Evolutionary conservation across 92 coral and sea anemone species (phyloP).

Genomic region (Zoanthus sansibaricus): DNA sequence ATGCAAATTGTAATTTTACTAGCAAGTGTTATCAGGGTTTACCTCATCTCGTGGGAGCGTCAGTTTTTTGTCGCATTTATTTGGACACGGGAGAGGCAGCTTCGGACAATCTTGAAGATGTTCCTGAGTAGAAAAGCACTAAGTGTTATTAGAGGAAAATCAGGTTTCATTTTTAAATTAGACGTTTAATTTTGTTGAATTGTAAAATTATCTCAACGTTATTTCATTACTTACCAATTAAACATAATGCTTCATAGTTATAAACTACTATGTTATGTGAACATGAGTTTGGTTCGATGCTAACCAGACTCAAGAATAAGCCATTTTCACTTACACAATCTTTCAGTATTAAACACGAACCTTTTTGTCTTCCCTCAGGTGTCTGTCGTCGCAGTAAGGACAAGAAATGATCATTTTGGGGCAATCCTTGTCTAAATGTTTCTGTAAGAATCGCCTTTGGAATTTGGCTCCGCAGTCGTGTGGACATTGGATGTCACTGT

Average conservation of each 20-base stretch:
- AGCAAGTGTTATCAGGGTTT: not conserved
- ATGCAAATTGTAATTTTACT: not conserved
- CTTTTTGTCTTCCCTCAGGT: slow-evolving; percentile 88
- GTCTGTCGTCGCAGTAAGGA: slow-evolving; percentile 86
- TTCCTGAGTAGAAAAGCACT: slow-evolving; percentile 42
- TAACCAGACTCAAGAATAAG: too few species aligned
- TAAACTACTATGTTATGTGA: too few species aligned
- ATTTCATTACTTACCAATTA: too few species aligned
- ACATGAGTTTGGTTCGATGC: too few species aligned
- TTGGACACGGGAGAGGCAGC: slow-evolving; percentile 88
- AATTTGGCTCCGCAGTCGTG: slow-evolving; percentile 89
- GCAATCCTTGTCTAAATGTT: slow-evolving; percentile 88
- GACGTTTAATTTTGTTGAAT: not conserved
- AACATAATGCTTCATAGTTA: too few species aligned
- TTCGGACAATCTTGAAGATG: slow-evolving; percentile 82
- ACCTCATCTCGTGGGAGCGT: slow-evolving; percentile 88
- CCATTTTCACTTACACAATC: too few species aligned
- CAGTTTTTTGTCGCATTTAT: slow-evolving; percentile 86
- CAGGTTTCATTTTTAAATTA: too few species aligned
- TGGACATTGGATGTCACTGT: slow-evolving; percentile 74
- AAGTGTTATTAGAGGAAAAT: not conserved
- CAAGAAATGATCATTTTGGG: slow-evolving; percentile 84
- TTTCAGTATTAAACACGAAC: slow-evolving; percentile 8
- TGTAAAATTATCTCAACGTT: too few species aligned
- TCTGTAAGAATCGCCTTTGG: slow-evolving; percentile 77